Base-by-base conservation (phyloP, 2,113 vertebrate species). In the Pluvianellus socialis region DNA sequence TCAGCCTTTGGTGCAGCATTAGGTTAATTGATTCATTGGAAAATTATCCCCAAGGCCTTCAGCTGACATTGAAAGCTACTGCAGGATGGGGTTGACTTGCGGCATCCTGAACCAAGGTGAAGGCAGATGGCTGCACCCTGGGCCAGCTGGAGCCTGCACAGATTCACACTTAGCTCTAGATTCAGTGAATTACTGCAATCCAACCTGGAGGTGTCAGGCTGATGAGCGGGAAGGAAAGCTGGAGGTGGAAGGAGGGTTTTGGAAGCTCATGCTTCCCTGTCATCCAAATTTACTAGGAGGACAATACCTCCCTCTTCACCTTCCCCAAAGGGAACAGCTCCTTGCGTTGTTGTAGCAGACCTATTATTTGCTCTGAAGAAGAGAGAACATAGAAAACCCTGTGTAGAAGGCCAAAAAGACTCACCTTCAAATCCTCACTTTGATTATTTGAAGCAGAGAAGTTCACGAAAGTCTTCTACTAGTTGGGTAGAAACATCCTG, bases 401-500 rank as follows among this genome's bases (percentile, higher is more conserved):
- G 9, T 16, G 7, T 10, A 70, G 50, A 5, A 55, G 11, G 55
- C 32, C 1, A 77, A 28, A 92, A 66, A 42, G 14, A 52, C 26
- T 70, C 2, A n/a, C 45, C 14, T 84, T 77, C 65, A 92, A 77
- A 92, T 77, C 32, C 20, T 75, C 52, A 38, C 9, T 52, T 90
- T 4, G 7, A 30, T 81, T 74, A 65, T 72, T 68, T 76, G 17
- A 67, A 75, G 22, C 40, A 79, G 28, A 72, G 35, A 49, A 28
- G 3, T 56, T 94, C 14, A 21, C 42, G 20, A 3, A 65, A 68
- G 16, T 45, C 79, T 28, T 27, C 7, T 32, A 7, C 4, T n/a
- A 26, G 5, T 9, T 63, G 45, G 3, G 3, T n/a, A 75, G 61
- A 85, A 67, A 38, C 2, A 2, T 23, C 10, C 27, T 0, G 0